Base-by-base conservation (phyloP, 2,797 vertebrate species). In the Takifugu rubripes region DNA sequence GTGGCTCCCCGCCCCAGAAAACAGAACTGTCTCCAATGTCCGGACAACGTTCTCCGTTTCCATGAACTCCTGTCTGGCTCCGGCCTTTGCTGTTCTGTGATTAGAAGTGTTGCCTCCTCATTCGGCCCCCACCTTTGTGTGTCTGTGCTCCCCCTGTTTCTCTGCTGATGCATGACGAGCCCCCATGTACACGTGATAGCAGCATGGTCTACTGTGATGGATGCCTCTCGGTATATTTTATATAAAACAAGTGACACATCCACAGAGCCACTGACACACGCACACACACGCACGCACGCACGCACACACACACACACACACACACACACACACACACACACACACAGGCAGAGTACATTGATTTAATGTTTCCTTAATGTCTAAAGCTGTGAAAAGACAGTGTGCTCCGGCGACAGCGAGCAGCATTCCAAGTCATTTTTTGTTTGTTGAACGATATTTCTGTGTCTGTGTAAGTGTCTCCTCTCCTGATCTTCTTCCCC, bases 121-220 rank as follows among this genome's bases (percentile, higher is more conserved):
- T 54, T 50, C 61, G 47, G 24, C 50, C 25, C 6, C 8, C 42
- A 51, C 40, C 25, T 1, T 44, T 73, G 70, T 81, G 56, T 56
- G 58, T 74, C 59, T 21, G 68, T 84, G 72, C 73, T 56, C 50
- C 56, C 67, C 59, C 65, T 83, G 77, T 79, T 75, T 59, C 61
- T 72, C 72, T 74, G 63, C 67, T 78, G 74, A 84, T 85, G 88
- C 88, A 90, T 90, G 88, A 79, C 9, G 66, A 84, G 36, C 24
- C 64, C 62, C 64, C 1, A 58, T 74, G 64, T 83, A 57, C 25
- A 72, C 69, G 79, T 82, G 70, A 72, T 84, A 85, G 81, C 81
- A 87, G 88, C 87, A 88, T 85, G 85, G 77, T 87, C 79, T 86
- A 82, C 77, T 68, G 70, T 79, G 74, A 82, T 77, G 77, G 76